phyloP scores from a whole-genome alignment of 2,888 invertebrate species.

The Lithophane ornitopus region DNA sequence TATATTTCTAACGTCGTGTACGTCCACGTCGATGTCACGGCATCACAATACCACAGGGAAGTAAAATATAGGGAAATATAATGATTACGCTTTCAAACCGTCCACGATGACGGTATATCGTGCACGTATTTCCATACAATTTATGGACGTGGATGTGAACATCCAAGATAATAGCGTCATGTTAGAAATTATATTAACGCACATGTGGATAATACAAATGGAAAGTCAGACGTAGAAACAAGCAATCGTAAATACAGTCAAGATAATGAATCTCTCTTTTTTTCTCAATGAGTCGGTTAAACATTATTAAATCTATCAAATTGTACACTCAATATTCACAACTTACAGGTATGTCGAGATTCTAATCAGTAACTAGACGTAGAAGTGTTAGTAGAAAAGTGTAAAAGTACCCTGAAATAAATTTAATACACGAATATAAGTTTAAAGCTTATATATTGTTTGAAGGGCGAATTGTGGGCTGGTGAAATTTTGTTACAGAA shows the following conservation, averaged over 20 bases:
- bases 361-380: conserved; percentile 59
- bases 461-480: conserved; percentile 42
- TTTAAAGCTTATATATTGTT: conserved; percentile 72
- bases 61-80: not conserved
- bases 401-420: conserved; percentile 85
- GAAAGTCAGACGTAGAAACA: not conserved
- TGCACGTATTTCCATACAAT: not conserved
- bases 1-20: too few species aligned
- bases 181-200: not conserved
- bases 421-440: conserved; percentile 65
- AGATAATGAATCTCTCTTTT: conserved; percentile 36
- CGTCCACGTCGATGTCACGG: not conserved
- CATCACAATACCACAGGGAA: not conserved
- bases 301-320: conserved; percentile 44
- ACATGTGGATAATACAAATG: not conserved
- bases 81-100: not conserved
- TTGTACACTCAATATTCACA: conserved; percentile 56
- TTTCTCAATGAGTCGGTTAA: conserved; percentile 20
- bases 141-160: not conserved
- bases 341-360: conserved; percentile 45
- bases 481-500: conserved; percentile 47
- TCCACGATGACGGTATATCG: not conserved
- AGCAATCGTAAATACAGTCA: conserved; percentile 7
- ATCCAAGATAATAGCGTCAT: not conserved
- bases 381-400: conserved; percentile 80